Percentiles rank a stretch among this genome's conserved stretches.
These are phyloP conservation scores for Agraylea sexmaculata DNA, from an alignment of 1,140 invertebrate species.

Conservation along the genomic window DNA sequence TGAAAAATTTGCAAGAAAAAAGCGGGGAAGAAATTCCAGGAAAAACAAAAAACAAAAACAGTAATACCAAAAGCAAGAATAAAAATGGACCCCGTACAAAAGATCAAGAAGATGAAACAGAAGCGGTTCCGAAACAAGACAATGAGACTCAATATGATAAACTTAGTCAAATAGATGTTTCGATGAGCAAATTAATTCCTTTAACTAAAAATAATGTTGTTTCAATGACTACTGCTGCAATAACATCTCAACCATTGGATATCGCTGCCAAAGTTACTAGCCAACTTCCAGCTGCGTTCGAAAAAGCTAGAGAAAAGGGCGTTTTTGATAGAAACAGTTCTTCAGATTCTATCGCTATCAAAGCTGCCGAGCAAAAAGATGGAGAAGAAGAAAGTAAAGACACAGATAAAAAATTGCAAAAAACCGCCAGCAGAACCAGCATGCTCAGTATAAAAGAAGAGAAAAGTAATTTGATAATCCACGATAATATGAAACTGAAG, in stretches of 20 bases:
- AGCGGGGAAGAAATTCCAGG: slow-evolving; percentile 18
- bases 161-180: slow-evolving; percentile 21
- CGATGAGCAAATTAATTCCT: slow-evolving; percentile 29
- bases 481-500: slow-evolving; percentile 34
- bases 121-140: slow-evolving; percentile 30
- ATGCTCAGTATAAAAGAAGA: slow-evolving; percentile 18
- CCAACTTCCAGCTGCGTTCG: slow-evolving; percentile 33
- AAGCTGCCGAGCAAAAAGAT: slow-evolving; percentile 24
- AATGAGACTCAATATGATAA: slow-evolving; percentile 37
- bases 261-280: slow-evolving; percentile 39
- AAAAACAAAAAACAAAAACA: slow-evolving; percentile 13
- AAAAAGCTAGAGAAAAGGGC: slow-evolving; percentile 38
- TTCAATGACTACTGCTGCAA: slow-evolving; percentile 42
- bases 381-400: slow-evolving; percentile 17
- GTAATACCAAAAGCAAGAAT: slow-evolving; percentile 13
- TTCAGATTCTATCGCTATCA: slow-evolving; percentile 32
- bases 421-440: slow-evolving; percentile 26
- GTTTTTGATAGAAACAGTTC: slow-evolving; percentile 37
- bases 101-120: slow-evolving; percentile 22
- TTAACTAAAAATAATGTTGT: slow-evolving; percentile 38
- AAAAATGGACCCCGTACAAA: slow-evolving; percentile 21
- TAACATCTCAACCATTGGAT: slow-evolving; percentile 39
- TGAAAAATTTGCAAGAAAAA: slow-evolving; percentile 28
- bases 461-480: slow-evolving; percentile 19
- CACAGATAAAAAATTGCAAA: slow-evolving; percentile 22